phyloP scores from a whole-genome alignment of 2,888 invertebrate genomes.

The Lasioglossum vierecki region DNA sequence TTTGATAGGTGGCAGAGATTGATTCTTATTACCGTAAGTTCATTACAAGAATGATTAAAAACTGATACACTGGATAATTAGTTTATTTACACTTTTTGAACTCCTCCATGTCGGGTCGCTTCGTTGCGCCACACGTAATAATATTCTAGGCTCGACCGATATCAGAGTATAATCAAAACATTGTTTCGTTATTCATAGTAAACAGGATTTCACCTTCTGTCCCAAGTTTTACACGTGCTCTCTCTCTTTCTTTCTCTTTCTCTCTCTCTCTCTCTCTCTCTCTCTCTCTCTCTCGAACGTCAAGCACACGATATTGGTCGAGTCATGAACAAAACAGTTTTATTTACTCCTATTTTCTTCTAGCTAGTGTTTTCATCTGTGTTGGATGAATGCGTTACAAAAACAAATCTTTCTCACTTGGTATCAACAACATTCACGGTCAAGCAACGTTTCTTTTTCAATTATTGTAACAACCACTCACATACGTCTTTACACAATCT shows the following conservation, averaged over 20 bases:
- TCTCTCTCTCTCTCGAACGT: background rate
- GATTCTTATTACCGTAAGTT: constrained; percentile 56
- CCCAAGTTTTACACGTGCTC: background rate
- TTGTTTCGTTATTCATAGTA: background rate
- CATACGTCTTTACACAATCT: constrained; percentile 4
- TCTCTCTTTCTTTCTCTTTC: no score
- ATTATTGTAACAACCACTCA: constrained; percentile 1
- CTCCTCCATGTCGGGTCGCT: constrained; percentile 37
- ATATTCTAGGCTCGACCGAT: constrained; percentile 8
- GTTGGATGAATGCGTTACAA: background rate
- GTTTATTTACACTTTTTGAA: constrained; percentile 55
- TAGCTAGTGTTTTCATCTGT: background rate
- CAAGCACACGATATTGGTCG: background rate
- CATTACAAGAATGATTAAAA: constrained; percentile 64
- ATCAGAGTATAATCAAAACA: background rate
- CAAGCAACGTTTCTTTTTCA: constrained; percentile 21
- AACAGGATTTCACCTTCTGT: background rate
- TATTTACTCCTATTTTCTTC: constrained; percentile 24
- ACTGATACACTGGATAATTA: constrained; percentile 54
- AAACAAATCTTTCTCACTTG: background rate
- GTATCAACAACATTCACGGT: background rate
- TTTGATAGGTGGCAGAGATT: constrained; percentile 62
- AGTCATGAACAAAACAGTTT: background rate
- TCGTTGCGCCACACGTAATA: background rate
- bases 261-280: no score